Base-by-base conservation (phyloP, 2,113 vertebrate species). In the Cyprinus carpio region DNA sequence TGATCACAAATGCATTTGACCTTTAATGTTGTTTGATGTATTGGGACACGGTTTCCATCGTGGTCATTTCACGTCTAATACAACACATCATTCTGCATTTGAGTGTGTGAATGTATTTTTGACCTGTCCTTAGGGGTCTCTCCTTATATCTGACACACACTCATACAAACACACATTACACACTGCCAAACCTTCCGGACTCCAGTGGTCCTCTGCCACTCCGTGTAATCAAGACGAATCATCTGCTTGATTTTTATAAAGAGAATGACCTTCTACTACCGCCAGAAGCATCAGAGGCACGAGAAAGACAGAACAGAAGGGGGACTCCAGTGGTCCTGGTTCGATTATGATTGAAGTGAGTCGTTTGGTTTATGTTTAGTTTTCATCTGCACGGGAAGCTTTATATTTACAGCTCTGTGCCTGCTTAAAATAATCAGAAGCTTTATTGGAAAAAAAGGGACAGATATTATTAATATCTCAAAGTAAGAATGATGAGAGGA, bases 191-290 rank as follows among this genome's bases (percentile, higher is more conserved):
- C 27, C 34, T 34, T 27, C 16, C 1, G 69, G 79, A 72, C 83
- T 87, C 54, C 77, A 58, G 82, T 29, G 62, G 79, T 67, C 76
- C 15, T 58, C 84, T 49, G 60, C 37, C 74, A 58, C 82, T 87
- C 84, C 29, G 46, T 8, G 37, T 88, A 87, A 90, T 86, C 54
- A 87, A 85, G 89, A 90, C 84, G 77, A 86, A 90, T 90, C n/a
- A 86, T 86, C 56, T 43, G 43, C 56, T 77, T 88, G 75, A 87
- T 87, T 87, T 89, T 85, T 84, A 54, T 85, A 90, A 88, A 85
- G 81, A 81, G 85, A 37, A 60, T 31, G 76, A 78, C 71, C 46
- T 84, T 86, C 83, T 82, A 11, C 78, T 23, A 40, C 12, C 27
- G 71, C 77, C 16, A 60, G 71, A 51, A 82, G 82, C 69, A n/a